Evolutionary conservation across 2,113 vertebrate species (phyloP).

Genomic region (Gopherus flavomarginatus): DNA sequence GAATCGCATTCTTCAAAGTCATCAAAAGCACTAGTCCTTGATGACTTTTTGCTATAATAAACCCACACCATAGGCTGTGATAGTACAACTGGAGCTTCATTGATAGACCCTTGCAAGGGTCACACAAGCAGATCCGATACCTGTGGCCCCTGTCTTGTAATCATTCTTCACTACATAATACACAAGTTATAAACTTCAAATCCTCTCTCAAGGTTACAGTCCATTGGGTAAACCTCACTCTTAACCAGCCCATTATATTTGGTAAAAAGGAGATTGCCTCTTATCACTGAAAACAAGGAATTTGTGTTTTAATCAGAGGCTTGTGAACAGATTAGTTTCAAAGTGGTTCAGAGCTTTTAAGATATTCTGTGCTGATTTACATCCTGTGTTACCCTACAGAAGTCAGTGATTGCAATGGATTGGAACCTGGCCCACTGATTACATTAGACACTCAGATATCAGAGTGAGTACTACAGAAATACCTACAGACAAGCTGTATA

Average conservation of each 20-base stretch:
- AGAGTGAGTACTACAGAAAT: background rate
- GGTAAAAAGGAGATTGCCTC: background rate
- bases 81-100: background rate
- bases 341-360: background rate
- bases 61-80: background rate
- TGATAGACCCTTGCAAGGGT: background rate
- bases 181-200: background rate
- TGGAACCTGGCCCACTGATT: background rate
- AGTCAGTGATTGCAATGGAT: background rate
- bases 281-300: background rate
- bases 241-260: background rate
- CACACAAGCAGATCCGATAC: background rate
- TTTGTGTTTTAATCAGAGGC: background rate
- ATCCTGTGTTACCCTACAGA: background rate
- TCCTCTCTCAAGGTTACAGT: background rate
- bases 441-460: background rate
- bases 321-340: background rate
- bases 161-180: background rate
- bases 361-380: background rate
- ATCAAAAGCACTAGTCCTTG: accelerated
- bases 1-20: background rate
- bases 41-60: background rate
- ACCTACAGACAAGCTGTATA: background rate
- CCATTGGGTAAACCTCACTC: background rate
- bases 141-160: no score